These are phyloP conservation scores for roundworm (Caenorhabditis elegans) DNA, from an alignment of 1,140 invertebrate species.

Conservation along the genomic window WBcel235 BX284605.5:10369501-10370000, in stretches of 20 bases:
- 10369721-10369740: background rate
- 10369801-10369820: background rate
- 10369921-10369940: no score
- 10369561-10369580: background rate
- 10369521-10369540: background rate
- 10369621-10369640: background rate
- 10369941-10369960: no score
- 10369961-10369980: no score
- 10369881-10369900: no score
- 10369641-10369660: constrained; percentile 13
- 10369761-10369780: constrained; percentile 4
- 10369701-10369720: background rate
- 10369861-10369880: no score
- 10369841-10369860: background rate
- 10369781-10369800: background rate
- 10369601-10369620: background rate
- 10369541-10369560: constrained; percentile 1
- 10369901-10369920: no score
- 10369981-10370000: no score
- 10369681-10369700: background rate
- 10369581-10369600: background rate
- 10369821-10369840: constrained; percentile 1
- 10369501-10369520: background rate
- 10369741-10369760: background rate
- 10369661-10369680: constrained; percentile 15